Base-by-base conservation (phyloP, 2,888 invertebrate species). In the Molorchus minor region DNA sequence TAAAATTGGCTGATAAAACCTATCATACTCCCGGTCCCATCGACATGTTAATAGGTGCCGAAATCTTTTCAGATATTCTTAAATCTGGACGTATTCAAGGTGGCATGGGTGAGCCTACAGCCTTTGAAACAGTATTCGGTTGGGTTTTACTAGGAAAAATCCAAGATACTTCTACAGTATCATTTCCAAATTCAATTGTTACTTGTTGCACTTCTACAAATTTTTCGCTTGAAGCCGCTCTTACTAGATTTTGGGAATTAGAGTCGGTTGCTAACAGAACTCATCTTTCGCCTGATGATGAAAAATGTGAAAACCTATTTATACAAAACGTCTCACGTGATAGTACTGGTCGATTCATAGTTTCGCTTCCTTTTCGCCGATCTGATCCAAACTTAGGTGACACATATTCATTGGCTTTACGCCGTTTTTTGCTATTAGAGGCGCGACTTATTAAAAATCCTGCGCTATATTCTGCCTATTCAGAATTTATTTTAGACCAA, bases 121-220 rank as follows among this genome's bases (percentile, higher is more conserved):
- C n/a, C n/a, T n/a, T n/a, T n/a, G n/a, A n/a, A n/a, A n/a, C n/a
- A n/a, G 12, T 19, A 12, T 44, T 44, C 17, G 44, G 17, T n/a
- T 44, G 44, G 44, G 25, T 44, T 8, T n/a, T 44, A 19, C 10
- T 44, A 10, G 20, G 19, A 7, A 44, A 19, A 44, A 10, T 8
- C n/a, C n/a, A n/a, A 20, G 12, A 12, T 10, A 19, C 13, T 20
- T 20, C 44, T 19, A n/a, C n/a, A n/a, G n/a, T n/a, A n/a, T n/a
- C n/a, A n/a, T n/a, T n/a, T n/a, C 44, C 10, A 5, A 19, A 16
- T 10, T 44, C 20, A 2, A 12, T 44, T 44, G 12, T 21, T 20
- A 21, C 19, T 16, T 20, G 20, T 44, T 12, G n/a, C 7, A 5
- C 20, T 40, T 15, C 16, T 2, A 17, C 12, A 12, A n/a, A 38